Conservation (phyloP, 1,140 invertebrate species). For the Muscidifurax raptorellus region DNA sequence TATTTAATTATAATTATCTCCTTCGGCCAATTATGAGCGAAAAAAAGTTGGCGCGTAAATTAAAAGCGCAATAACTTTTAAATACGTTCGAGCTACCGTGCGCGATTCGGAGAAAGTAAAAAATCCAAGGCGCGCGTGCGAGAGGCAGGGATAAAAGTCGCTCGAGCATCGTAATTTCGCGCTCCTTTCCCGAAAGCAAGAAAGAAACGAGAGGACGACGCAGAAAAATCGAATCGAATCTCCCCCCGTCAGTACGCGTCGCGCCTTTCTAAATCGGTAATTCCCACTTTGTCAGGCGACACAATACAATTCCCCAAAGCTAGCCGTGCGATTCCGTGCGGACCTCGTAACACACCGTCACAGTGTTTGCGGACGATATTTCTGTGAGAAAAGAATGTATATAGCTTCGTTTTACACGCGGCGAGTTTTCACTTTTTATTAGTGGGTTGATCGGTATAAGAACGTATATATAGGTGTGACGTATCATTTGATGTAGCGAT, state of each 20-base stretch:
- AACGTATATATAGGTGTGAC: not conserved
- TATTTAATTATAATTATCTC: not conserved
- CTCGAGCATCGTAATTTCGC: constrained; percentile 32
- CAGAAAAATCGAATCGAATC: constrained; percentile 19
- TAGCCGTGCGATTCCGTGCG: not conserved
- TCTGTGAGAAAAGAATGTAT: not conserved
- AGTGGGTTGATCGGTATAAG: not conserved
- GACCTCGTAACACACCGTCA: not conserved
- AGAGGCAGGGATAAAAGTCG: constrained; percentile 8
- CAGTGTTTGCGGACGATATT: not conserved
- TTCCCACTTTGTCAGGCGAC: not conserved
- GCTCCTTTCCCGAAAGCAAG: constrained; percentile 23
- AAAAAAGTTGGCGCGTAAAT: not conserved
- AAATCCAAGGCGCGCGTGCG: not conserved
- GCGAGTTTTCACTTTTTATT: constrained; percentile 22
- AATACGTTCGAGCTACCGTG: not conserved
- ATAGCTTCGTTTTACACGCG: not conserved
- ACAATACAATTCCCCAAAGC: constrained; percentile 1
- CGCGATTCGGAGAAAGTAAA: constrained; percentile 38
- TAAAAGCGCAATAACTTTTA: constrained; percentile 8
- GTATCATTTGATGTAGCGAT: not conserved
- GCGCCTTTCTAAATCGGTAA: constrained; percentile 44
- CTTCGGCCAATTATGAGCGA: not conserved
- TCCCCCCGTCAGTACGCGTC: not conserved
- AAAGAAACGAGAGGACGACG: not conserved